A percentile compares a stretch with the other conserved stretches of the same genome.
Conservation (phyloP, 1,140 invertebrate species). For the Aphelenchoides fujianensis region DNA sequence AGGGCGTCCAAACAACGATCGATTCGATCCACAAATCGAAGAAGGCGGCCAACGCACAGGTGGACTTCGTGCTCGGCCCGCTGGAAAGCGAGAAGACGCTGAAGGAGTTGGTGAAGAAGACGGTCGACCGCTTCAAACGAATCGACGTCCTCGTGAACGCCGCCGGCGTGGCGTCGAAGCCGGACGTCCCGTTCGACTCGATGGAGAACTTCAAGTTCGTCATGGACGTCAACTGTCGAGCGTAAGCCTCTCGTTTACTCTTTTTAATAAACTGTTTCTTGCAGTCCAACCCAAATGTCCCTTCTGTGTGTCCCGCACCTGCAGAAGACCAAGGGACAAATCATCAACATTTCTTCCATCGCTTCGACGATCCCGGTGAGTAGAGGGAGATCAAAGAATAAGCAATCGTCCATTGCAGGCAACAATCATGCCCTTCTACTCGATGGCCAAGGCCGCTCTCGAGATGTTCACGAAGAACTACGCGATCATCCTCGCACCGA, state of each 20-base stretch:
- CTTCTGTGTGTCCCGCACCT: neutral
- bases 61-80: neutral
- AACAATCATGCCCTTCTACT: neutral
- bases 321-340: neutral
- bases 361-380: neutral
- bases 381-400: no score
- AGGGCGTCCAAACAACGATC: neutral
- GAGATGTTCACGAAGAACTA: constrained; percentile 4
- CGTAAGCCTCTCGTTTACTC: no score
- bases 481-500: neutral
- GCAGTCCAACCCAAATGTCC: neutral
- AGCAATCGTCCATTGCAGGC: no score
- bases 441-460: neutral
- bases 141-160: neutral
- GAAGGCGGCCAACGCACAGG: neutral
- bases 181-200: neutral
- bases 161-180: neutral
- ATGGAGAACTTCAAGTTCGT: neutral
- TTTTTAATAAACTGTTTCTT: no score
- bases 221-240: neutral
- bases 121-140: neutral
- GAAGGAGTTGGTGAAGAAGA: neutral
- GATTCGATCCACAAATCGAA: neutral
- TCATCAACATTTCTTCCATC: constrained; percentile 9
- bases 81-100: neutral